These are phyloP conservation scores for Eupithecia vulgata DNA, from an alignment of 2,888 invertebrate genomes.

Conservation along the genomic window DNA sequence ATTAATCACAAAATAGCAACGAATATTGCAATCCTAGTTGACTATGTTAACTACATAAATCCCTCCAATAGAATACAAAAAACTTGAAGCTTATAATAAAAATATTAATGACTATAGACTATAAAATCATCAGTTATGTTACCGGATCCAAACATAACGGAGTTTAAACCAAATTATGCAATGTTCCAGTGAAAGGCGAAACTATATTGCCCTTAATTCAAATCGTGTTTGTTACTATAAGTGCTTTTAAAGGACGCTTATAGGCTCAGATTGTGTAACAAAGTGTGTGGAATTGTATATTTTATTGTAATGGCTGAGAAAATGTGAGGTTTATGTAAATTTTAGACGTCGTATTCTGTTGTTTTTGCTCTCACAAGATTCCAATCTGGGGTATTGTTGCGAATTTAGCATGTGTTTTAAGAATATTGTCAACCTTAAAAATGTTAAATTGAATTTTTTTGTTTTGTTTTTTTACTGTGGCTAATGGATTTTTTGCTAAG, in stretches of 20 bases:
- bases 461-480: neutral
- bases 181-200: constrained; percentile 28
- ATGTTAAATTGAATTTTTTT: no score
- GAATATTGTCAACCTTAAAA: neutral
- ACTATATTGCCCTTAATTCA: constrained; percentile 23
- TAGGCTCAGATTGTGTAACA: constrained; percentile 8
- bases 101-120: neutral
- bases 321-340: constrained; percentile 7
- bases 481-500: neutral
- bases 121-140: neutral
- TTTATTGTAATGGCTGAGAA: constrained; percentile 5
- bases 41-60: no score
- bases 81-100: neutral
- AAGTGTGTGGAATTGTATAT: constrained; percentile 7
- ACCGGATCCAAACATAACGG: neutral
- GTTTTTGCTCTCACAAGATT: constrained; percentile 3
- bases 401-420: neutral
- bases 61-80: neutral
- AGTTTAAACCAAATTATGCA: constrained; percentile 21
- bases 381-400: constrained; percentile 3
- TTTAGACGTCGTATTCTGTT: neutral
- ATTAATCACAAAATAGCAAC: neutral
- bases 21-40: neutral
- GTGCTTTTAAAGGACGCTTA: constrained; percentile 16
- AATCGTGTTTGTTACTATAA: constrained; percentile 12